These are phyloP conservation scores for Martes martes DNA, from an alignment of 2,113 vertebrate genomes.

Conservation along the genomic window DNA sequence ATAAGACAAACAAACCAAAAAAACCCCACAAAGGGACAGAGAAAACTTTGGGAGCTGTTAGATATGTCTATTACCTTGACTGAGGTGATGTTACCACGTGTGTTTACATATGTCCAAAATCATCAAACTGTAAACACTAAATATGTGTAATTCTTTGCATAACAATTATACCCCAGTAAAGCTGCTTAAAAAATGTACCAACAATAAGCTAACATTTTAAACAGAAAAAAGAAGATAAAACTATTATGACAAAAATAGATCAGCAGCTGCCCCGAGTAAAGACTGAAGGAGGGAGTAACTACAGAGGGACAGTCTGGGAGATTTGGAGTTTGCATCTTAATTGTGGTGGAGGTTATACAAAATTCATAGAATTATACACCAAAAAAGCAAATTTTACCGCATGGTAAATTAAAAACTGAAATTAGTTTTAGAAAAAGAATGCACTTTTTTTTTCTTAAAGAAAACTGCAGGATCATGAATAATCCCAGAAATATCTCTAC, in stretches of 20 bases:
- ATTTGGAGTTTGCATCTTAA: background rate
- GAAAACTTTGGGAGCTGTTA: background rate
- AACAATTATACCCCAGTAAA: background rate
- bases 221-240: background rate
- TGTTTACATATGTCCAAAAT: background rate
- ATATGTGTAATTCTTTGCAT: background rate
- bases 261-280: background rate
- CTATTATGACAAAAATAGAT: background rate
- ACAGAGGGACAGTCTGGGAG: background rate
- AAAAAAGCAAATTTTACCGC: background rate
- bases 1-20: background rate
- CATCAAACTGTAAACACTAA: background rate
- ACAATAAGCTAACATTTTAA: background rate
- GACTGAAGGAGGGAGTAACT: background rate
- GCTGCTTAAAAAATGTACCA: background rate
- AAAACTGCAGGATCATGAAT: conserved; percentile 16
- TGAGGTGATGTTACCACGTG: background rate
- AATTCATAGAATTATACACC: background rate
- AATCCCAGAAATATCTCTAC: background rate
- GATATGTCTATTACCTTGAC: background rate
- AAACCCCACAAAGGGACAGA: background rate
- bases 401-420: background rate
- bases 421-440: background rate
- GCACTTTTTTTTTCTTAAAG: background rate
- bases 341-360: background rate